These are phyloP conservation scores for Drosophila testacea DNA, from an alignment of 2,888 invertebrate genomes.

Conservation along the genomic window DNA sequence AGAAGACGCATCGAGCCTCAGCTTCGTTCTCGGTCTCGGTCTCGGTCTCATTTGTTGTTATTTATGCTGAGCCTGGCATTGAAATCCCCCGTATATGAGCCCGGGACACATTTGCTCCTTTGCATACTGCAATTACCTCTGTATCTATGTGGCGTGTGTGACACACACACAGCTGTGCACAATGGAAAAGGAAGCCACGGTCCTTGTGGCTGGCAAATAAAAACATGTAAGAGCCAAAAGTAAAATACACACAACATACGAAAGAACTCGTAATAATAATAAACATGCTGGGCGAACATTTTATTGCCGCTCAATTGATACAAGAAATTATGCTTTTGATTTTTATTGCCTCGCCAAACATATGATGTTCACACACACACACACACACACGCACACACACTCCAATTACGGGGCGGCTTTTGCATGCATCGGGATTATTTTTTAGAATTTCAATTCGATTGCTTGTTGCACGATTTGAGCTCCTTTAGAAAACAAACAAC, in stretches of 20 bases:
- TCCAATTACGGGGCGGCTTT: conserved; percentile 51
- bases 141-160: conserved; percentile 10
- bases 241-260: conserved; percentile 24
- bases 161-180: conserved; percentile 37
- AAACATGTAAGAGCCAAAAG: conserved; percentile 7
- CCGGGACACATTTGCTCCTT: conserved; percentile 47
- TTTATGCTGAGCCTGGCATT: conserved; percentile 72
- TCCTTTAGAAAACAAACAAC: conserved; percentile 18
- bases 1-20: conserved; percentile 25
- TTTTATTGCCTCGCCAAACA: conserved; percentile 77
- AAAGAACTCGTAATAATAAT: conserved; percentile 43
- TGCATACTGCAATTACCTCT: conserved; percentile 52
- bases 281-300: conserved; percentile 58
- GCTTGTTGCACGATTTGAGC: conserved; percentile 19
- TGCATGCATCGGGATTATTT: conserved; percentile 63
- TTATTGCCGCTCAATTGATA: conserved; percentile 77
- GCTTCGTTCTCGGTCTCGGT: not conserved
- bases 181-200: conserved; percentile 22
- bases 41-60: conserved; percentile 71
- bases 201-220: conserved; percentile 22
- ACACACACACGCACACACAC: conserved; percentile 17
- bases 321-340: conserved; percentile 78
- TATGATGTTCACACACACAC: conserved; percentile 67
- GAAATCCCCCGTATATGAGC: conserved; percentile 42
- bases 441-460: conserved; percentile 32